Base-by-base conservation (phyloP, 1,140 invertebrate species). In the Dreissena rostriformis region DNA sequence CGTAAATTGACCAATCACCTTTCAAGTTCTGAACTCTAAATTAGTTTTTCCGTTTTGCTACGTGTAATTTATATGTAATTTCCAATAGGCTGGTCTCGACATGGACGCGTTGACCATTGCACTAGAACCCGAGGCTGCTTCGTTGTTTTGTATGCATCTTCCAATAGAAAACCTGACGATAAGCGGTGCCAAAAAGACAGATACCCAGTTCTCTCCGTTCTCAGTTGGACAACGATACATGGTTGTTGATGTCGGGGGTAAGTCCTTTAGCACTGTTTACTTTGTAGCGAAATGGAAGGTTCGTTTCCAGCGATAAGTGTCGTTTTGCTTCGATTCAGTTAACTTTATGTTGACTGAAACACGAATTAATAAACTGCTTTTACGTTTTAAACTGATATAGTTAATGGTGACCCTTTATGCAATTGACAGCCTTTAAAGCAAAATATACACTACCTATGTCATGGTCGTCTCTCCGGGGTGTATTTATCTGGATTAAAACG, bases 111-210 rank as follows among this genome's bases (percentile, higher is more conserved):
- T 86, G n/a, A 63, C 77, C 19, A 71, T 86, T n/a, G 86, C 87
- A 19, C 72, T 86, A 19, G 87, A 88, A 80, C 87, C 85, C 2
- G 86, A 88, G 70, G 85, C 83, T 55, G 85, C 87, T 14, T 86
- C 85, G 15, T 63, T 88, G 49, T 86, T 66, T 52, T 88, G 85
- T 53, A 83, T 82, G 76, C 26, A 75, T 53, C 71, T 80, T n/a
- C 80, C 82, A 51, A 17, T 84, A 14, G 82, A 86, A 26, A 75
- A 68, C 28, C 66, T 72, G 63, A 15, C 61, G 5, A 28, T 63
- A 12, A 74, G 79, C 39, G 67, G 63, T 6, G 68, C 26, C 22
- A 39, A 39, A 39, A 8, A 66, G 24, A 61, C 77, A 29, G 71
- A 79, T 15, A 28, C 70, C 11, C 51, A 55, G 19, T 57, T 73